Base-by-base conservation (phyloP, 2,797 vertebrate species). In the Phoeniculus purpureus region DNA sequence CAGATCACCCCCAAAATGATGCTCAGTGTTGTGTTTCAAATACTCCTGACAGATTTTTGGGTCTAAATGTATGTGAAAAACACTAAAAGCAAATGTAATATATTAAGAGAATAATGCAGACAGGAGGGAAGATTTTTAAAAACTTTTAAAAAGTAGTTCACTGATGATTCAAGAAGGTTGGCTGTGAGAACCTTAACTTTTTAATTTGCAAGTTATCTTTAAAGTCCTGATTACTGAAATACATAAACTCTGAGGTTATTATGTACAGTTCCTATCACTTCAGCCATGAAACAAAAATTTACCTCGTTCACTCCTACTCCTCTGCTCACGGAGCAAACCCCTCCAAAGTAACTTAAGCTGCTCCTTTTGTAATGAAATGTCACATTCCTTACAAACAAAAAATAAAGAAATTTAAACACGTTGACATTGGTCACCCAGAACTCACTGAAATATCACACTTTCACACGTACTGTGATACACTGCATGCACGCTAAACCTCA, bases 261-360 rank as follows among this genome's bases (percentile, higher is more conserved):
- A 54, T 15, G 6, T 40, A 58, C 37, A 79, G 54, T 84, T 90
- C 64, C 27, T 54, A 52, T 21, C 34, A 73, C 21, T 71, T 79
- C 43, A 88, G 31, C 54, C 0, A 8, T 50, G 25, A 40, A 73
- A 85, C n/a, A 86, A 79, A 84, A 56, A 59, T 97, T 43, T 97
- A 99, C 99, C 99, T 99, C 99, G 87, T 99, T 99, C 92, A 99
- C 99, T 91, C 99, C 99, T n/a, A 99, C 99, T 73, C 99, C 99
- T 90, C 98, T 98, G 91, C 97, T 98, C 78, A 96, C 94, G 54
- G 99, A 99, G 84, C 99, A 99, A 95, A 99, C 98, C 71, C 99
- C 99, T 92, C 98, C 99, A 32, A 99, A 99, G 97, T 98, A 99
- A 10, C 98, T 99, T 47, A 98, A 97, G 51, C 98, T 99, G 98